These are phyloP conservation scores for Branchinecta lindahli DNA, from an alignment of 1,140 invertebrate species.

Conservation along the genomic window DNA sequence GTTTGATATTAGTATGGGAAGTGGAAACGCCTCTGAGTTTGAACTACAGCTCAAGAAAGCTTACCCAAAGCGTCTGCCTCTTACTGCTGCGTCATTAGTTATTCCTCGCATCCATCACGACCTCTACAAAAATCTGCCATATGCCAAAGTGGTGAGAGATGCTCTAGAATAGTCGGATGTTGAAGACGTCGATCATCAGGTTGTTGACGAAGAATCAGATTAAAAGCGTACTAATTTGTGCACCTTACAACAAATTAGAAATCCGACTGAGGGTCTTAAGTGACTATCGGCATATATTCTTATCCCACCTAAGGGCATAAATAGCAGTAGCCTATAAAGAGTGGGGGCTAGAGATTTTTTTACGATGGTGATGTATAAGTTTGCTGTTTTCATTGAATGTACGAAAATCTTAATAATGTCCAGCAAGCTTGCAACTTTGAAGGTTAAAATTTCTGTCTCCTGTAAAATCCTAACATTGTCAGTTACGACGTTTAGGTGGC, in stretches of 20 bases:
- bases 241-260: not conserved
- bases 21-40: not conserved
- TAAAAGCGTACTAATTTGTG: not conserved
- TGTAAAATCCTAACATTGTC: conserved; percentile 6
- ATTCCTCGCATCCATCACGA: not conserved
- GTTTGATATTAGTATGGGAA: conserved; percentile 3
- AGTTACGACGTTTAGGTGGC: conserved; percentile 8
- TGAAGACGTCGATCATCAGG: not conserved
- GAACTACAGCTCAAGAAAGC: not conserved
- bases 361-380: conserved; percentile 1
- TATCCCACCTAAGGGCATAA: too few species aligned
- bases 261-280: not conserved
- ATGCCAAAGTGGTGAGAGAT: conserved; percentile 7
- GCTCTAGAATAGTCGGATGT: conserved; percentile 2
- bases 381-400: conserved; percentile 9
- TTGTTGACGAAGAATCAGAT: not conserved
- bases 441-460: conserved; percentile 1
- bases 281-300: conserved; percentile 1
- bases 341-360: conserved; percentile 8
- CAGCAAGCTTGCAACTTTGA: conserved; percentile 1
- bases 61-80: not conserved
- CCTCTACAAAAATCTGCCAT: conserved; percentile 5
- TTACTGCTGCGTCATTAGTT: conserved; percentile 9
- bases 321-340: too few species aligned
- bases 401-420: conserved; percentile 6